A percentile compares a stretch with the other conserved stretches of the same genome.
phyloP scores from a whole-genome alignment of 2,888 invertebrate genomes.

The Heliconius erato region DNA sequence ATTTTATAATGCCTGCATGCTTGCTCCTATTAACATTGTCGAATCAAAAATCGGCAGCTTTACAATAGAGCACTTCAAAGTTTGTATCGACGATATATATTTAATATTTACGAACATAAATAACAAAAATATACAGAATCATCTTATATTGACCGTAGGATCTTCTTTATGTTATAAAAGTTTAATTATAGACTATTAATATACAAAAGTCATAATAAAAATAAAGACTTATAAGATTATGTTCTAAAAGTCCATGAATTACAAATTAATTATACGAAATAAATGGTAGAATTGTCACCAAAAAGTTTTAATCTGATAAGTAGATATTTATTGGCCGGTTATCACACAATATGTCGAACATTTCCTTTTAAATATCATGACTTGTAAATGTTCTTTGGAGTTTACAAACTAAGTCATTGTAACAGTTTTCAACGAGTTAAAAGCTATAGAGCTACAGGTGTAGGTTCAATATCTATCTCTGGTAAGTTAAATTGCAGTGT shows the following conservation, averaged over 20 bases:
- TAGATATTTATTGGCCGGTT: constrained; percentile 33
- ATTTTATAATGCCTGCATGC: background rate
- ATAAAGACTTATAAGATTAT: background rate
- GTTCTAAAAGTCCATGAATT: background rate
- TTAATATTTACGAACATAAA: background rate
- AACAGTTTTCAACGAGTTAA: background rate
- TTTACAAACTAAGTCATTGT: background rate
- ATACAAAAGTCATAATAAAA: background rate
- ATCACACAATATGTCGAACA: constrained; percentile 31
- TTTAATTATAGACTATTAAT: background rate
- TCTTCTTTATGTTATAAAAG: background rate
- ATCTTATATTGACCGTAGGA: background rate
- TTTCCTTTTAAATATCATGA: constrained; percentile 24
- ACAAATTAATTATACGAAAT: constrained; percentile 22
- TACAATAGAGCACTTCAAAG: too few species aligned
- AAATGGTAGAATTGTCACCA: constrained; percentile 28
- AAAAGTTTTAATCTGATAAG: constrained; percentile 35
- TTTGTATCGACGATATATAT: background rate
- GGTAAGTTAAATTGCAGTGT: background rate
- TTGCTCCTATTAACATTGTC: too few species aligned
- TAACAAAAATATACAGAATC: background rate
- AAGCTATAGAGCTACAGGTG: background rate
- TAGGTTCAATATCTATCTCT: background rate
- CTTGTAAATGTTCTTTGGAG: background rate
- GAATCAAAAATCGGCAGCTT: too few species aligned